Base-by-base conservation (phyloP, 2,113 vertebrate genomes). In the Glaucomys volans region DNA sequence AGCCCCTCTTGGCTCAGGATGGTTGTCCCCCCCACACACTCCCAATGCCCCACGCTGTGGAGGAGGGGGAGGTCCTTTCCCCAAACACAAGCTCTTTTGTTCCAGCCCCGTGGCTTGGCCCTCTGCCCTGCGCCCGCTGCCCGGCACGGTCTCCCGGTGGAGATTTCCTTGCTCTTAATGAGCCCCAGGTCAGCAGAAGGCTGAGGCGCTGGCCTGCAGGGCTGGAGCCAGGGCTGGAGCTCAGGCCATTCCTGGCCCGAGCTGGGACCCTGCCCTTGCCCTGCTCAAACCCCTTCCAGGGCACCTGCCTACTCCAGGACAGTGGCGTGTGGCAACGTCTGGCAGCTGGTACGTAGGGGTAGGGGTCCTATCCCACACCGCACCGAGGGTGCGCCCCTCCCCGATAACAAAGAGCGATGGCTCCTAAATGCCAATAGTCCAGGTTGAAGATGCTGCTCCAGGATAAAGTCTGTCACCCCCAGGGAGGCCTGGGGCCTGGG, bases 61-160 rank as follows among this genome's bases (percentile, higher is more conserved):
- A 28, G 28, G 37, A 52, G 24, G 42, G 22, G 44, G 66, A 44
- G 76, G 18, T 54, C 67, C 59, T 42, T 66, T 40, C 69, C 66
- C 35, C 75, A 87, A 72, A 96, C 87, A 91, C 90, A 95, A 62
- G 94, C 92, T 32, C 83, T 94, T 92, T 96, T 95, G 90, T 95
- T 76, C 57, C 74, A 40, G 24, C 42, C 30, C 16, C 17, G 42
- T 71, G 28, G 84, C 88, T 81, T 59, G 57, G 90, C 84, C 40
- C 85, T 80, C 47, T 52, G 95, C 89, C 76, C 72, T 83, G 69
- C 32, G 37, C 64, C 64, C 64, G 64, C 64, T 66, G 64, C 64
- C 64, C 64, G 4, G 4, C 32, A 17, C n/a, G 30, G 0, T 3
- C 16, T 76, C 59, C 17, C 57, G 40, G 54, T n/a, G 57, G 87